These are phyloP conservation scores for Criorhina ranunculi DNA, from an alignment of 2,888 invertebrate genomes.

Conservation along the genomic window DNA sequence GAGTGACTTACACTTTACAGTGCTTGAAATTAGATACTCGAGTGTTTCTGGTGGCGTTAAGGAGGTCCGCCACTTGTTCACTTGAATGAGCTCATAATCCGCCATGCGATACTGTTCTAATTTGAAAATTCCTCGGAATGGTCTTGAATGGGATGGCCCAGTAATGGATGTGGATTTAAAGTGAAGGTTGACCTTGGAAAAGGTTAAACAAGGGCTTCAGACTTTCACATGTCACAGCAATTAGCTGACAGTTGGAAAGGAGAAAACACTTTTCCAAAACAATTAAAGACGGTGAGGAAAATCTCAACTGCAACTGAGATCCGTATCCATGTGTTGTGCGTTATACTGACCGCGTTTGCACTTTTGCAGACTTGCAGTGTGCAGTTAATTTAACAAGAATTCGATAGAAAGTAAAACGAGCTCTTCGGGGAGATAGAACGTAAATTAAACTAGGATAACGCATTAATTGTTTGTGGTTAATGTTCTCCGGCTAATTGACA, in stretches of 20 bases:
- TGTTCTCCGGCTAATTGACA: constrained; percentile 59
- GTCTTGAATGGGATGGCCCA: background rate
- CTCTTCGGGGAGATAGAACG: constrained; percentile 35
- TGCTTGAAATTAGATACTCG: constrained; percentile 11
- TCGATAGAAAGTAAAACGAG: constrained; percentile 55
- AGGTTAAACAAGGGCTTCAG: background rate
- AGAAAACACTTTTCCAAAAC: constrained; percentile 15
- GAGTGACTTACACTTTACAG: constrained; percentile 30
- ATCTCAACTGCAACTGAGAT: constrained; percentile 12
- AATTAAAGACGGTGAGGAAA: background rate
- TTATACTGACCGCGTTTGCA: constrained; percentile 73
- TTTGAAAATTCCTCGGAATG: background rate
- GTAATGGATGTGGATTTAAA: background rate
- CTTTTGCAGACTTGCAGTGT: background rate
- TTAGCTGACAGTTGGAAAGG: constrained; percentile 40
- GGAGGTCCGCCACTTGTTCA: background rate
- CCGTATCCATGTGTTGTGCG: constrained; percentile 68
- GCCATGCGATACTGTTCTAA: constrained; percentile 17
- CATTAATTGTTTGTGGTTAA: constrained; percentile 60
- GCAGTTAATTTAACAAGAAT: constrained; percentile 60
- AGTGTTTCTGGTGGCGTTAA: constrained; percentile 7
- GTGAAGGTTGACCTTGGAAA: constrained; percentile 9
- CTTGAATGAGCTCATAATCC: constrained; percentile 12
- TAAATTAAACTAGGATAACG: constrained; percentile 69
- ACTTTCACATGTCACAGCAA: constrained; percentile 26